Conservation (phyloP, 2,113 vertebrate genomes). For the Merops nubicus region DNA sequence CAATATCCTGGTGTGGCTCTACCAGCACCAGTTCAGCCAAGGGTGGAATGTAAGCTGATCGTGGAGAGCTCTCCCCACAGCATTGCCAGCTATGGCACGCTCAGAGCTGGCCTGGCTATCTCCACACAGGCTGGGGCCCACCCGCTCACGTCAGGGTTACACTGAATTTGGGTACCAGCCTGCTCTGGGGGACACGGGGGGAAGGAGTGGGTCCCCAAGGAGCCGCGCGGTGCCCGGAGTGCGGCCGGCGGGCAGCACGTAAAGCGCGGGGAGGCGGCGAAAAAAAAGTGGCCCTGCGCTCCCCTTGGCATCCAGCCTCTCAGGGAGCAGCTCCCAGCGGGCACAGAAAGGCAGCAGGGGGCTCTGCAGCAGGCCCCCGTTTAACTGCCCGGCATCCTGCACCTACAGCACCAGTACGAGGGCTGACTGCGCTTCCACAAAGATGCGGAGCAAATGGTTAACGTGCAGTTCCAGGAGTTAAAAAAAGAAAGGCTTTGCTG, state of each 20-base stretch:
- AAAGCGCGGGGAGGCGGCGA: not conserved
- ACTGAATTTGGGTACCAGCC: not conserved
- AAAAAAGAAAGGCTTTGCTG: conserved; percentile 66
- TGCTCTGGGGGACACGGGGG: not conserved
- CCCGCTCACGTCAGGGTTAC: not conserved
- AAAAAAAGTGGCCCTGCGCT: not conserved
- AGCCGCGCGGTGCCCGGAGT: fast-evolving
- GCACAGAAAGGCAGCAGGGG: not conserved
- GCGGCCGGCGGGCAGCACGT: not conserved
- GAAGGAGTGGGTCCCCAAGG: not conserved
- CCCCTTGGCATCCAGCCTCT: not conserved
- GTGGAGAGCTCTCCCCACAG: not conserved
- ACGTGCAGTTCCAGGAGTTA: conserved; percentile 35
- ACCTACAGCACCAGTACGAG: not conserved
- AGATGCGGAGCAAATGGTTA: conserved; percentile 46
- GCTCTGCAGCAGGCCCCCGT: not conserved
- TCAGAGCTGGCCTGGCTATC: not conserved
- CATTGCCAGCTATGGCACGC: not conserved
- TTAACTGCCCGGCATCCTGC: not conserved
- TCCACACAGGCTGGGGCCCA: not conserved
- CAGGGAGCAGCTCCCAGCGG: not conserved
- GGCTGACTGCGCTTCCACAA: not conserved
- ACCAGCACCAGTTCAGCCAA: not conserved
- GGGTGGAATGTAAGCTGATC: not conserved
- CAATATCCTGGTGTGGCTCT: not conserved